These are phyloP conservation scores for Amphipyra tragopoginis DNA, from an alignment of 2,888 invertebrate genomes.

Conservation along the genomic window DNA sequence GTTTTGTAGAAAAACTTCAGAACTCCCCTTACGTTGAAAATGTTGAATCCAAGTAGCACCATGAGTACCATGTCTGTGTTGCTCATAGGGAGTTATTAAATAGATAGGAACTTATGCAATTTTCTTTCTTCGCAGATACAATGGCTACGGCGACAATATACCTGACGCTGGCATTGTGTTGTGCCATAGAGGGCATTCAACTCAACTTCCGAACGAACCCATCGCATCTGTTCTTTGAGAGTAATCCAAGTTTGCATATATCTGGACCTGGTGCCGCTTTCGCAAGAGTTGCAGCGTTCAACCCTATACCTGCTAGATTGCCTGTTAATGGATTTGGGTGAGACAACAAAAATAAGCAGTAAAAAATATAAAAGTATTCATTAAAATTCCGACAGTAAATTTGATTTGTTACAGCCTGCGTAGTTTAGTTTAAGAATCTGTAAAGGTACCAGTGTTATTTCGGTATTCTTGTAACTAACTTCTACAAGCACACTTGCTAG, in stretches of 20 bases:
- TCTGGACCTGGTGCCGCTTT: conserved; percentile 60
- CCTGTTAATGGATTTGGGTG: conserved; percentile 79
- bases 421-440: conserved; percentile 2
- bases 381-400: too few species aligned
- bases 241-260: conserved; percentile 49
- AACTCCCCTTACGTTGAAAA: too few species aligned
- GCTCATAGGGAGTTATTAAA: background rate
- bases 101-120: conserved; percentile 27
- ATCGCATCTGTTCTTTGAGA: conserved; percentile 52
- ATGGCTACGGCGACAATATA: conserved; percentile 61
- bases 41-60: background rate
- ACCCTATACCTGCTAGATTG: conserved; percentile 68
- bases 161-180: conserved; percentile 59
- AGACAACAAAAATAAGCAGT: background rate
- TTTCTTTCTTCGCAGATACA: conserved; percentile 66
- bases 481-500: conserved; percentile 6
- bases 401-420: too few species aligned
- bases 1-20: too few species aligned
- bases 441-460: conserved; percentile 6
- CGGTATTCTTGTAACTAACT: conserved; percentile 21
- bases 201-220: conserved; percentile 47
- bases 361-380: too few species aligned
- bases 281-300: conserved; percentile 55
- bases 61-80: background rate
- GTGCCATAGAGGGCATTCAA: conserved; percentile 60